Evolutionary conservation across 2,797 vertebrate genomes (phyloP), one percentile per base, ranked within the genome.

Genomic region (Alectoris magna): DNA sequence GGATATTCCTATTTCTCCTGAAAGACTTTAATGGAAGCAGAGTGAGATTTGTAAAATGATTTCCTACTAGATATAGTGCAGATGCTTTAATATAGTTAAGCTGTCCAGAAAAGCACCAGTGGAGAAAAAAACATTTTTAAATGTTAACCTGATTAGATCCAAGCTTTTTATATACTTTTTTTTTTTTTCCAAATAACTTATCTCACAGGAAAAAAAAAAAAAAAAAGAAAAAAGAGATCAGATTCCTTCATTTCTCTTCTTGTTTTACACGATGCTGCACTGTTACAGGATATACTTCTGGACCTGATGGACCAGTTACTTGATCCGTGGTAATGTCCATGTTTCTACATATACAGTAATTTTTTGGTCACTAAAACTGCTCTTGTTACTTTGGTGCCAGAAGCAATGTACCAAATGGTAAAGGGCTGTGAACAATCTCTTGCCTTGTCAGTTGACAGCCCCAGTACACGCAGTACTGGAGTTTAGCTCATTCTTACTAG

Each of bases 41-140:
- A 24, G 7, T 4, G 1, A 46, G 46, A 11, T 21, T 0, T 44
- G 22, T 22, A 18, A 66, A 69, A 70, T 48, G 15, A 16, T 7
- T 18, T 64, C 4, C 14, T 1, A 2, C 43, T 3, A 48, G 7
- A 8, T 0, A 39, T 19, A 58, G 14, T 9, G 10, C 27, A 34
- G 19, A 14, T 22, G 70, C 56, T 82, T 49, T 21, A 66, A 26
- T 14, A 23, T 10, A 64, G 22, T 46, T 66, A 9, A 55, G 6
- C 23, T 72, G 8, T 21, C n/a, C 67, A 8, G 23, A 93, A 89
- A 69, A 74, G 2, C 8, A 83, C 3, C 24, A 74, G 14, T 1
- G 34, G n/a, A 13, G 48, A 18, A 59, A 39, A 48, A 14, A 31
- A 22, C 10, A 39, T 2, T 46, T 34, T 5, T 23, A 88, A 88